Evolutionary conservation across 2,797 vertebrate species (phyloP).

Genomic region (Falco concolor): DNA sequence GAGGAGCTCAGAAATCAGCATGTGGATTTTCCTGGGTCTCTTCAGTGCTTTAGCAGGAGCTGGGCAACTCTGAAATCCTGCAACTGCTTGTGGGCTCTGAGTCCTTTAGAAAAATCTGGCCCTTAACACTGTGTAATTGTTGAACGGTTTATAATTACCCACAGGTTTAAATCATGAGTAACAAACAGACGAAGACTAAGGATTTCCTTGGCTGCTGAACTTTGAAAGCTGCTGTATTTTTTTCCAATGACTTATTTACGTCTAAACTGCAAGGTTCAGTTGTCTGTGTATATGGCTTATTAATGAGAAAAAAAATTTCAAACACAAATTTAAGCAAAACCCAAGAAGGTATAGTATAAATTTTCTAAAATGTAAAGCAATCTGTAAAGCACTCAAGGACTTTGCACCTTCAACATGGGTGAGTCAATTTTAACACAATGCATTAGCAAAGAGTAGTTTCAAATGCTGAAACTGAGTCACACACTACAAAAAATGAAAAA

Average conservation of each 20-base stretch:
- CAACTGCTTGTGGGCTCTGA: background rate
- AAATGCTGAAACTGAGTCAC: constrained; percentile 1
- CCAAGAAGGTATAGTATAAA: background rate
- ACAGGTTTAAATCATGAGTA: background rate
- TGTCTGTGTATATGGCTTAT: background rate
- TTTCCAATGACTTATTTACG: background rate
- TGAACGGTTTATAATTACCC: background rate
- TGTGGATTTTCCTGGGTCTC: background rate
- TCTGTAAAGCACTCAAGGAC: background rate
- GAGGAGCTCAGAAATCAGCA: background rate
- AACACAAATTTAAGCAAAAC: background rate
- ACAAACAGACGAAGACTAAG: background rate
- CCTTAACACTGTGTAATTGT: background rate
- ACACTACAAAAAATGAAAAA: background rate
- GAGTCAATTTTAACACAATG: constrained; percentile 4
- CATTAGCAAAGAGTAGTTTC: background rate
- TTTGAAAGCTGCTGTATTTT: background rate
- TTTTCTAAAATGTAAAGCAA: background rate
- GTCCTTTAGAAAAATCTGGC: background rate
- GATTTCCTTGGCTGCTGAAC: background rate
- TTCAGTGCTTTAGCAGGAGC: background rate
- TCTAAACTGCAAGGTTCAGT: background rate
- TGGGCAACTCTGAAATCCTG: background rate
- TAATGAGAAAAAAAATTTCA: background rate
- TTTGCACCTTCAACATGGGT: background rate